These are phyloP conservation scores for Oryzias javanicus DNA, from an alignment of 2,113 vertebrate genomes.

Conservation along the genomic window DNA sequence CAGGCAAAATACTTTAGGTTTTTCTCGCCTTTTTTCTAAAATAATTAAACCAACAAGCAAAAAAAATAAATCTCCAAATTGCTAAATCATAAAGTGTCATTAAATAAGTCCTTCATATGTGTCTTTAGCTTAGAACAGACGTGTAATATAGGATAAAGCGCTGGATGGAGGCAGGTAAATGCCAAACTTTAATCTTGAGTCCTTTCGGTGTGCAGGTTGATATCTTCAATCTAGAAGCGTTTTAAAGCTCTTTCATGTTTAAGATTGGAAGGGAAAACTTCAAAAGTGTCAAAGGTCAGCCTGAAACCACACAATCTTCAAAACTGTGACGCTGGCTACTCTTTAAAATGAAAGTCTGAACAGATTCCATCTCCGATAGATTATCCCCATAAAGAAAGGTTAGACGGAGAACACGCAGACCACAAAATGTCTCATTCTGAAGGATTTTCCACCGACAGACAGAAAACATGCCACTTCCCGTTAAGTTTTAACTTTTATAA, in stretches of 20 bases:
- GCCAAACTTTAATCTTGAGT: conserved; percentile 16
- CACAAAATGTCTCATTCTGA: conserved; percentile 35
- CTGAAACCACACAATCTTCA: conserved; percentile 44
- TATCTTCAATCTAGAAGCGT: conserved; percentile 34
- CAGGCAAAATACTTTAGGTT: too few relatives aligned
- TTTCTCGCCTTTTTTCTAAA: too few relatives aligned
- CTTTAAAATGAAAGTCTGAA: conserved; percentile 27
- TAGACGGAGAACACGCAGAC: conserved; percentile 38
- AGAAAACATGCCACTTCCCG: neutral
- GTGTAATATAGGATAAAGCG: conserved; percentile 4
- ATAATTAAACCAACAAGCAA: too few relatives aligned
- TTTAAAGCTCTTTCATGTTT: conserved; percentile 31
- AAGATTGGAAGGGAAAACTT: conserved; percentile 38
- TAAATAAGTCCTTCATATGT: neutral
- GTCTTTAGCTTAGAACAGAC: neutral
- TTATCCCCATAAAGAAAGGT: conserved; percentile 65
- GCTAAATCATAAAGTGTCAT: neutral
- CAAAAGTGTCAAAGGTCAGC: conserved; percentile 65
- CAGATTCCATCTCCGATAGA: conserved; percentile 54
- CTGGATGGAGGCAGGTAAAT: conserved; percentile 10
- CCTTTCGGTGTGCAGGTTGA: conserved; percentile 19
- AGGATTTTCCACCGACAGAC: conserved; percentile 10
- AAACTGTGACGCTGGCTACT: conserved; percentile 22
- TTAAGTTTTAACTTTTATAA: neutral
- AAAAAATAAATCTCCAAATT: too few relatives aligned